phyloP scores from a whole-genome alignment of 1,140 invertebrate genomes.

The Zeugodacus cucurbitae region DNA sequence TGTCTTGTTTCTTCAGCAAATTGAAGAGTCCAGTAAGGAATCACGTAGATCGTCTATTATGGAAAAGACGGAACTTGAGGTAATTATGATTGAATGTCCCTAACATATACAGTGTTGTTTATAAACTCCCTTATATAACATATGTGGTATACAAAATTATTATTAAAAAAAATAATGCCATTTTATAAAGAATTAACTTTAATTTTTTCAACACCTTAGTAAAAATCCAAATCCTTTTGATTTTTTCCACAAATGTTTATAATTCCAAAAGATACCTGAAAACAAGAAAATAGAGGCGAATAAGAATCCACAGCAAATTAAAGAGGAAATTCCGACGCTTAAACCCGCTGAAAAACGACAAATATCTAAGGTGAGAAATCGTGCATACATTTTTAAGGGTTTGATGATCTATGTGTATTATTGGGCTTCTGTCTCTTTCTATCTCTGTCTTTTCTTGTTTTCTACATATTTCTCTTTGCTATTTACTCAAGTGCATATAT shows the following conservation, averaged over 20 bases:
- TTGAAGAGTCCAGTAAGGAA: constrained; percentile 71
- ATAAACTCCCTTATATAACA: not conserved
- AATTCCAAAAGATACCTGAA: constrained; percentile 47
- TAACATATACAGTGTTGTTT: not conserved
- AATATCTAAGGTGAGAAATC: constrained; percentile 51
- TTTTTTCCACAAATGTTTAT: not conserved
- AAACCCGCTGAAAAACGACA: constrained; percentile 54
- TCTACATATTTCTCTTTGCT: too few species aligned
- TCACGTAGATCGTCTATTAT: constrained; percentile 73
- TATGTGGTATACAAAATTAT: not conserved
- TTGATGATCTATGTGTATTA: not conserved
- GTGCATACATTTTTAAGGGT: not conserved
- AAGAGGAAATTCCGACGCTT: constrained; percentile 61
- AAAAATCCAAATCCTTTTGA: not conserved
- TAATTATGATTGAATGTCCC: constrained; percentile 49
- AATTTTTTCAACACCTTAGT: not conserved
- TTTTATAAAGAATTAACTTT: too few species aligned
- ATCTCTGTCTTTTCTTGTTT: not conserved
- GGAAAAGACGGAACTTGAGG: constrained; percentile 72
- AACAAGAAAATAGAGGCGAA: constrained; percentile 55
- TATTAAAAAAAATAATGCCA: not conserved
- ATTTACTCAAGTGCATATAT: too few species aligned
- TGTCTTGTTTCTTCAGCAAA: constrained; percentile 45
- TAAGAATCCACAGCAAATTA: constrained; percentile 53
- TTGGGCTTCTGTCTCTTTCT: not conserved